phyloP scores from a whole-genome alignment of 2,888 invertebrate species.

The Andricus quercusramuli region DNA sequence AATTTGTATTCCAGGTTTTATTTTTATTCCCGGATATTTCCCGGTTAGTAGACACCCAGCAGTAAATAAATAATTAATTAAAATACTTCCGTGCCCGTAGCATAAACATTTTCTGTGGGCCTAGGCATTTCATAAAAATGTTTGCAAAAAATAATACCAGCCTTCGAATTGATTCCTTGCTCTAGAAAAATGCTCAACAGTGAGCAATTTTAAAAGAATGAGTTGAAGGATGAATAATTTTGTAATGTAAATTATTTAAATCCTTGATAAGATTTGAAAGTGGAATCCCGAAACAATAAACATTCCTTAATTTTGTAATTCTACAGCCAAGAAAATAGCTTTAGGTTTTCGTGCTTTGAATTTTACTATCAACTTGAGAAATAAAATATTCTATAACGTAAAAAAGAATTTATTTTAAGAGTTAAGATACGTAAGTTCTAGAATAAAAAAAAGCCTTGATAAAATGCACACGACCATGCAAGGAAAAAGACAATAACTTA shows the following conservation, averaged over 20 bases:
- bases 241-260: background rate
- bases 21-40: no score
- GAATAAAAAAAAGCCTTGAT: constrained; percentile 32
- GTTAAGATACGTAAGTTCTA: background rate
- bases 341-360: constrained; percentile 26
- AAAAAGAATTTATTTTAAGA: background rate
- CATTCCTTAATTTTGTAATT: background rate
- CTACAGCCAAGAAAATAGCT: background rate
- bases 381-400: constrained; percentile 19
- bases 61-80: no score
- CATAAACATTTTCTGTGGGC: no score
- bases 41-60: no score
- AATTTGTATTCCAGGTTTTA: no score
- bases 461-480: constrained; percentile 34
- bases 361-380: constrained; percentile 5
- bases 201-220: no score
- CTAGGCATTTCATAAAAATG: no score
- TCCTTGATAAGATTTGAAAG: background rate
- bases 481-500: constrained; percentile 40
- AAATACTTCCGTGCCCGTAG: no score
- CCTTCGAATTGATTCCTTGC: no score
- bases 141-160: no score
- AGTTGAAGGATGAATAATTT: no score
- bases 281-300: background rate
- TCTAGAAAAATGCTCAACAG: no score